A percentile compares a stretch with the other conserved stretches of the same genome.
These are phyloP conservation scores for Hylyphantes graminicola DNA, from an alignment of 1,140 invertebrate species.

Conservation along the genomic window DNA sequence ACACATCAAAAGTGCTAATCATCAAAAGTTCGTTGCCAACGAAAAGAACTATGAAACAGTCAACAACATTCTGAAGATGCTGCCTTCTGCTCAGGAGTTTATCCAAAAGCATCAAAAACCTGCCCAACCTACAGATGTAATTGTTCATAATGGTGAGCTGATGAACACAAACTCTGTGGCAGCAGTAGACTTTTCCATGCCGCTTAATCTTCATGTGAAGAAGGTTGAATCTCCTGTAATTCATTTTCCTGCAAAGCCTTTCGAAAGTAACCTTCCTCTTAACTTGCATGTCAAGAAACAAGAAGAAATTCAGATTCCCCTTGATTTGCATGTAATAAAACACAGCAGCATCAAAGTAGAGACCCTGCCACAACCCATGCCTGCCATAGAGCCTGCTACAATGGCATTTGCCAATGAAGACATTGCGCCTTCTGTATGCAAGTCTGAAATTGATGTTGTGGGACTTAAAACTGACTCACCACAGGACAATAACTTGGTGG, in stretches of 20 bases:
- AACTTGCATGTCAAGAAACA: constrained; percentile 24
- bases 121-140: neutral
- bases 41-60: constrained; percentile 57
- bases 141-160: neutral
- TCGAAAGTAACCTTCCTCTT: neutral
- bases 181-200: neutral
- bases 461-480: constrained; percentile 4
- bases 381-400: neutral
- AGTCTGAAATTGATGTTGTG: constrained; percentile 27
- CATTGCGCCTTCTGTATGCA: neutral
- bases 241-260: neutral
- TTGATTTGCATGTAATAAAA: constrained; percentile 13
- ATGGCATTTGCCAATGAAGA: neutral
- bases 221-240: constrained; percentile 1
- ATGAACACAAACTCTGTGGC: neutral
- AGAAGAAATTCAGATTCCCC: neutral
- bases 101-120: constrained; percentile 38
- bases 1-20: constrained; percentile 43
- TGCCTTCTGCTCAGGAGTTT: constrained; percentile 53
- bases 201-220: constrained; percentile 18
- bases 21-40: constrained; percentile 51
- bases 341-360: constrained; percentile 10
- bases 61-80: constrained; percentile 32
- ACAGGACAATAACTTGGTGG: neutral
- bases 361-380: no score